phyloP scores from a whole-genome alignment of 2,797 vertebrate species.

The Acanthurus tractus region DNA sequence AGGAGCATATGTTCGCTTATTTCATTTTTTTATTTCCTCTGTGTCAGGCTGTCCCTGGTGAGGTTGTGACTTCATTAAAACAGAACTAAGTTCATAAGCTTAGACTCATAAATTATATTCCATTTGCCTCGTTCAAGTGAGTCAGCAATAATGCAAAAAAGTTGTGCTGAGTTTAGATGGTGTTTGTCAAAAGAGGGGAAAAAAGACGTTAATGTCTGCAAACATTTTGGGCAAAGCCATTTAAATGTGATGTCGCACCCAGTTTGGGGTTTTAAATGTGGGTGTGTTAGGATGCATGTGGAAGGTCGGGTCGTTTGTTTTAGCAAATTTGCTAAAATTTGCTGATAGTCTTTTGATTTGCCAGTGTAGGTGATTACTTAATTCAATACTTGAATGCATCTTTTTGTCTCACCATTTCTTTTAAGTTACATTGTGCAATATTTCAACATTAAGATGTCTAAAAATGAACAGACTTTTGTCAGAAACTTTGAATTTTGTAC shows the following conservation, averaged over 20 bases:
- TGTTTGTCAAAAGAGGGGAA: background rate
- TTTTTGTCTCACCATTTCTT: background rate
- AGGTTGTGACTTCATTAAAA: slow-evolving; percentile 76
- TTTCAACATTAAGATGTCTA: too few species aligned
- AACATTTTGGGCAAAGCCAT: background rate
- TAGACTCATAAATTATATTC: slow-evolving; percentile 63
- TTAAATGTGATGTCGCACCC: background rate
- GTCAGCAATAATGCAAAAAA: slow-evolving; percentile 51
- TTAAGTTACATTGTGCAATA: background rate
- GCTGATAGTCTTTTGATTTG: too few species aligned
- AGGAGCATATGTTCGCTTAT: slow-evolving; percentile 37
- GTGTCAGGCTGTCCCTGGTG: slow-evolving; percentile 45
- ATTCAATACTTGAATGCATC: background rate
- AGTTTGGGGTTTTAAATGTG: background rate
- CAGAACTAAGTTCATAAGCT: slow-evolving; percentile 58
- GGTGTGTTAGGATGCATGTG: background rate
- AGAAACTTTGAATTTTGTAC: too few species aligned
- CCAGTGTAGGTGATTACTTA: too few species aligned
- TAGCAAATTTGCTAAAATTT: background rate
- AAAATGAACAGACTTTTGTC: too few species aligned
- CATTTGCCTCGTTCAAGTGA: slow-evolving; percentile 52
- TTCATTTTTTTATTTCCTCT: slow-evolving; percentile 44
- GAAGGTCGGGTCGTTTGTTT: background rate
- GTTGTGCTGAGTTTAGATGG: slow-evolving; percentile 12
- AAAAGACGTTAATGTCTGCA: background rate